Evolutionary conservation across 2,797 vertebrate species (phyloP).

Genomic region (Mus spretus): DNA sequence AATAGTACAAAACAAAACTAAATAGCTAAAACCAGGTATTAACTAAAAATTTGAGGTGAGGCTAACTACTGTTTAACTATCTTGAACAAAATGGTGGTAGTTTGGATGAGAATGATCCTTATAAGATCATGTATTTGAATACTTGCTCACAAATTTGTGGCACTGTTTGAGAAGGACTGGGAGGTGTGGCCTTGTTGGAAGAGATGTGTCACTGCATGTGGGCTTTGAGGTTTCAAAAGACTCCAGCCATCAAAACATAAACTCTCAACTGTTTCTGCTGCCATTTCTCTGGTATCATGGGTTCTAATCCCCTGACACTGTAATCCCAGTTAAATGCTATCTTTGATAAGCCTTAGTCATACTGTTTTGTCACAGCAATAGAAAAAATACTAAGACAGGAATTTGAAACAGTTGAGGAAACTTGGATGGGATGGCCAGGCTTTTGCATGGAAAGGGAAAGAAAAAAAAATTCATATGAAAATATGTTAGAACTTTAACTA

Average conservation of each 20-base stretch:
- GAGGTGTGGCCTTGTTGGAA: neutral
- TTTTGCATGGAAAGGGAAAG: constrained; percentile 55
- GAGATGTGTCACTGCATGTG: neutral
- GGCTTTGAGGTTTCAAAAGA: neutral
- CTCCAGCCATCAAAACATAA: neutral
- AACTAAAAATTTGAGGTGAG: neutral
- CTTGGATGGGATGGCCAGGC: constrained; percentile 18
- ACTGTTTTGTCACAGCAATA: neutral
- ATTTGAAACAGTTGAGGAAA: neutral
- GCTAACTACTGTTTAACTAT: constrained; percentile 6
- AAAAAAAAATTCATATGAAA: constrained; percentile 48
- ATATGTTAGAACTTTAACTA: constrained; percentile 75
- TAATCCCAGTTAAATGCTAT: neutral
- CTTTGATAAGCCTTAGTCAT: neutral
- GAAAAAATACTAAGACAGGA: neutral
- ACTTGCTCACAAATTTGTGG: neutral
- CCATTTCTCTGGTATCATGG: neutral
- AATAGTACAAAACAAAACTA: constrained; percentile 3
- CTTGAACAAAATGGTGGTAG: neutral
- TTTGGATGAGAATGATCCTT: neutral
- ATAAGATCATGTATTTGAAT: neutral
- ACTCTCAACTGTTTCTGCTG: neutral
- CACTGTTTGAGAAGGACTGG: neutral
- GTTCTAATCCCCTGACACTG: neutral
- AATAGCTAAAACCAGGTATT: neutral